Base-by-base conservation (phyloP, 2,113 vertebrate species). In the Fregata magnificens region DNA sequence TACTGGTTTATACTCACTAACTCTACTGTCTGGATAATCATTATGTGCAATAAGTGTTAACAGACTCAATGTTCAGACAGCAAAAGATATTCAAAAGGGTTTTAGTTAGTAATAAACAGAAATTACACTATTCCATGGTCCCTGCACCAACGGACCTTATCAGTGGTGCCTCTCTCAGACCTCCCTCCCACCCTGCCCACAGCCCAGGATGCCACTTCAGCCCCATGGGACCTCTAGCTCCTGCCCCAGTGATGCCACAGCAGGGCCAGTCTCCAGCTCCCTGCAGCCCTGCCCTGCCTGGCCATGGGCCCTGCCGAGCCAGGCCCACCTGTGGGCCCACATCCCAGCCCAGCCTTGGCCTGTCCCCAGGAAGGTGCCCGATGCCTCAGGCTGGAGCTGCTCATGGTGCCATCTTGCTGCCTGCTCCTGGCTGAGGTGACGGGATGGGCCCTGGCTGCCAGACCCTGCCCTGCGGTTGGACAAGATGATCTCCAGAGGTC, bases 291-390 rank as follows among this genome's bases (percentile, higher is more conserved):
- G 47, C 22, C 47, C 42, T 36, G 34, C 18, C 42, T 38, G n/a
- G 44, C 15, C 56, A 11, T 20, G 29, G 36, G 32, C 3, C 36
- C 16, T 9, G 16, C 38, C 2, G 5, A 45, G 20, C 45, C 5
- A 2, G 18, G 9, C 38, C 25, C 9, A 44, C 16, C 21, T n/a
- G 32, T 25, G 24, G 31, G 10, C 20, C 24, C 10, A 15, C 38
- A 32, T 31, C 20, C 16, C 28, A 29, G 6, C 49, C 12, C 32
- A 25, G 21, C 12, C 29, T 72, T 53, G 19, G 10, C 26, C 20
- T 2, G 3, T 47, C 29, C 7, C 21, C 16, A 16, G 42, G 13
- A 10, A 58, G 16, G 6, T 40, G 32, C 5, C 16, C 1, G 1
- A 11, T 38, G 13, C 10, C 20, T 32, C 1, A 4, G 32, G 18